Conservation (phyloP, 30 jellyfish, hydroid and myxozoan species). For the Catostylus mosaicus region DNA sequence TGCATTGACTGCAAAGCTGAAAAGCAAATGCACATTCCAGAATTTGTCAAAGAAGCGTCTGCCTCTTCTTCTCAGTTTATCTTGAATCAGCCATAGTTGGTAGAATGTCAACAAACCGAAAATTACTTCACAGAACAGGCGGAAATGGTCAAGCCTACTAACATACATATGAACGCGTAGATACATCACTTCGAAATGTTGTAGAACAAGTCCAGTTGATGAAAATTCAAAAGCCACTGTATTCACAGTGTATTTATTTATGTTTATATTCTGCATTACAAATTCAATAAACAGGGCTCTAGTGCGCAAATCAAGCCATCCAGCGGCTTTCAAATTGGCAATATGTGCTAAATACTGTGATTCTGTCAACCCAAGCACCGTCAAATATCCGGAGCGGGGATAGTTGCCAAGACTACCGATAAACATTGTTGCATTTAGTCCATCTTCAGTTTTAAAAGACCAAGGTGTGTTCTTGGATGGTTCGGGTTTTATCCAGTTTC, state of each 20-base stretch:
- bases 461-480: slow-evolving; percentile 27
- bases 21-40: slow-evolving; percentile 63
- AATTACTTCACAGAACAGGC: slow-evolving; percentile 74
- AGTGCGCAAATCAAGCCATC: slow-evolving; percentile 80
- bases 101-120: slow-evolving; percentile 56
- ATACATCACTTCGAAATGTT: slow-evolving; percentile 43
- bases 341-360: not conserved
- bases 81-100: slow-evolving; percentile 29
- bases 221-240: slow-evolving; percentile 66
- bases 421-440: slow-evolving; percentile 40
- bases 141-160: slow-evolving; percentile 69
- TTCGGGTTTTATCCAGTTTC: slow-evolving; percentile 16
- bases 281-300: slow-evolving; percentile 74
- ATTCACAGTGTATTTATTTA: slow-evolving; percentile 48
- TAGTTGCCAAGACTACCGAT: slow-evolving; percentile 38
- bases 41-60: slow-evolving; percentile 17
- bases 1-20: slow-evolving; percentile 28
- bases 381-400: slow-evolving; percentile 60
- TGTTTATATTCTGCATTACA: slow-evolving; percentile 55
- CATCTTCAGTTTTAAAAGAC: slow-evolving; percentile 43
- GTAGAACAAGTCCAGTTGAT: slow-evolving; percentile 56
- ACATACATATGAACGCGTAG: slow-evolving; percentile 61
- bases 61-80: slow-evolving; percentile 39
- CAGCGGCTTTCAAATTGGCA: slow-evolving; percentile 35
- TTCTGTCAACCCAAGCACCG: slow-evolving; percentile 3